phyloP scores from a whole-genome alignment of 2,797 vertebrate genomes.

The Trematomus bernacchii region DNA sequence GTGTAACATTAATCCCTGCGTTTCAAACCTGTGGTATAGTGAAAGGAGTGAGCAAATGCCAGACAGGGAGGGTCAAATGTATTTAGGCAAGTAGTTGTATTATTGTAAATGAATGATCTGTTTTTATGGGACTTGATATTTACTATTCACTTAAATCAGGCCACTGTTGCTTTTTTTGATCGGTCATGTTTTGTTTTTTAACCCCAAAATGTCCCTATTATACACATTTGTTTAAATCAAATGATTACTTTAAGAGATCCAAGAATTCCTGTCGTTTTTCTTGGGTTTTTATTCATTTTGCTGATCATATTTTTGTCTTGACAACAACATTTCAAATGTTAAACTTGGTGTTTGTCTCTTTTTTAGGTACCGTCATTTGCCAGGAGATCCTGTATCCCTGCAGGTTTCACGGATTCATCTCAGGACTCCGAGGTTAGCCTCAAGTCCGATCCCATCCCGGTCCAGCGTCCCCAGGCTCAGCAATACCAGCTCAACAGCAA shows the following conservation, averaged over 20 bases:
- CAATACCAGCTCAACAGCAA: conserved; percentile 99
- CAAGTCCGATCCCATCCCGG: conserved; percentile 86
- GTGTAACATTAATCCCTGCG: neutral
- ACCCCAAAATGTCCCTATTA: too few relatives aligned
- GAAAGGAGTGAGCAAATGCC: neutral
- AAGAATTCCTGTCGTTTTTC: neutral
- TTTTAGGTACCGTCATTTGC: conserved; percentile 95
- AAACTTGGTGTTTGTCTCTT: conserved; percentile 18
- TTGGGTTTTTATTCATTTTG: neutral
- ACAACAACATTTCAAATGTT: conserved; percentile 12
- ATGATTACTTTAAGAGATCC: neutral
- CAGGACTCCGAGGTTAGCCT: conserved; percentile 84
- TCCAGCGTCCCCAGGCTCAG: conserved; percentile 90
- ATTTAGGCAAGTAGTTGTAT: neutral
- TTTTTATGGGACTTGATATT: neutral
- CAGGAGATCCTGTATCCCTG: conserved; percentile 92
- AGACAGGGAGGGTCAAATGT: neutral
- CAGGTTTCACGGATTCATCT: conserved; percentile 89
- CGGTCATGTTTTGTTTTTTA: too few relatives aligned
- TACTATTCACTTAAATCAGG: neutral
- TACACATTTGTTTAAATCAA: too few relatives aligned
- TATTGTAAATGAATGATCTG: neutral
- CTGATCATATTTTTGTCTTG: neutral
- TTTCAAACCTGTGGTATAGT: neutral
- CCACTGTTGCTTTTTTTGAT: too few relatives aligned